Evolutionary conservation across 2,888 invertebrate species (phyloP), one percentile per base, ranked within the genome.

Genomic region (Geophilus truncorum): DNA sequence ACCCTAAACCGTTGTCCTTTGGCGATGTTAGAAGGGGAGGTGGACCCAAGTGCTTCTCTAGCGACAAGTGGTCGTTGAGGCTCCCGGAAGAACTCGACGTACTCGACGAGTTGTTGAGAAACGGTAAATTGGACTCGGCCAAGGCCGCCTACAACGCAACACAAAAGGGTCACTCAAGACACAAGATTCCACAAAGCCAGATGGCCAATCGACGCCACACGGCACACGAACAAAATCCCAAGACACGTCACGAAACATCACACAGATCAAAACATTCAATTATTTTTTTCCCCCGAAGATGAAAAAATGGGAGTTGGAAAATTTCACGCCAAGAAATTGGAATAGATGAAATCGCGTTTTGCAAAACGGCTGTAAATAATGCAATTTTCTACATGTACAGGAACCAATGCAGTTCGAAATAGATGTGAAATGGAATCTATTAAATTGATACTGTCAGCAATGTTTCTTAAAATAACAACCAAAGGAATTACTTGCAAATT

Each of bases 91-190:
- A 79, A 62, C 79, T 79, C 18, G 82, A 82, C 23, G 82, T 81
- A 34, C 82, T 81, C 36, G 82, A 82, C 28, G 82, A 82, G 76
- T 81, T 79, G 84, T 84, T 83, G 84, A 85, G 83, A 86, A 89
- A 89, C 83, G 89, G 88, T 86, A 90, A 87, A 84, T 90, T 90
- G 84, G 89, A 89, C 85, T 90, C 90, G 80, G 90, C 90, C 83
- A 90, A 87, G 28, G 90, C 90, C 85, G 90, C 90, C 90, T 90
- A 87, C 82, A 87, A 87, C 40, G 34, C 78, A 78, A 40, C 21
- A 78, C 40, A 40, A 77, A n/a, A 21, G 32, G 77, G 36, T 34
- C 77, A 36, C 36, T 77, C 34, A 36, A 34, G 23, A 75, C 32
- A 75, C 62, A 28, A 62, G 62, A 62, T 62, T 62, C 62, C 62